Conservation (phyloP, 2,888 invertebrate species). For the Cheilosia grossa region DNA sequence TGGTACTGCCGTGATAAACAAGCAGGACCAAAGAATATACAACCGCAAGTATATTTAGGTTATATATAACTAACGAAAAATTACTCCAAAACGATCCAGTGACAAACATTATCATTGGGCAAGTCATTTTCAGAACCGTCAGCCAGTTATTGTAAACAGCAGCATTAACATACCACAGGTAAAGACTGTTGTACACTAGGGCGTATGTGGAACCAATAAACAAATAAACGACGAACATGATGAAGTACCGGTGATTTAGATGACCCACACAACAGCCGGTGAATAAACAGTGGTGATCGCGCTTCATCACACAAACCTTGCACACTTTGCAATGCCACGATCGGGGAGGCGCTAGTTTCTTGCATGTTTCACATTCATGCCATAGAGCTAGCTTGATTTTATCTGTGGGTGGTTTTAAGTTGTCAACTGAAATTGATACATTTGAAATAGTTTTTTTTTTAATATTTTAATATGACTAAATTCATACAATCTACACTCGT, state of each 20-base stretch:
- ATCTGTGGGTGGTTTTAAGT: slow-evolving; percentile 81
- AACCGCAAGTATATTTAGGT: slow-evolving; percentile 88
- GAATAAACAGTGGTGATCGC: slow-evolving; percentile 95
- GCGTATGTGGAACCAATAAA: slow-evolving; percentile 89
- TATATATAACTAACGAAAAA: slow-evolving; percentile 87
- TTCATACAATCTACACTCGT: slow-evolving; percentile 87
- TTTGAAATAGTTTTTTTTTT: not conserved
- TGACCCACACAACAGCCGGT: slow-evolving; percentile 94
- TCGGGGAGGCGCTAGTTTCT: slow-evolving; percentile 89
- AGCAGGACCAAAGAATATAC: slow-evolving; percentile 88
- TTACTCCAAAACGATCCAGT: slow-evolving; percentile 87
- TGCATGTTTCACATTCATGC: slow-evolving; percentile 91
- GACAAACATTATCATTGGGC: slow-evolving; percentile 89
- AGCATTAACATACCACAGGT: slow-evolving; percentile 84
- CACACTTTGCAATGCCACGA: slow-evolving; percentile 96
- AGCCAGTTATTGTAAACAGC: slow-evolving; percentile 82
- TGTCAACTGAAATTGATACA: slow-evolving; percentile 61
- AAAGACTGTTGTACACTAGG: slow-evolving; percentile 88
- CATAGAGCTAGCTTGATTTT: slow-evolving; percentile 83
- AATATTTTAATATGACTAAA: not conserved
- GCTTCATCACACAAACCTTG: slow-evolving; percentile 90
- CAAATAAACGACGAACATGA: slow-evolving; percentile 89
- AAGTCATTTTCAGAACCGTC: slow-evolving; percentile 87
- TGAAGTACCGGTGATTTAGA: slow-evolving; percentile 92
- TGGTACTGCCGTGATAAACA: slow-evolving; percentile 87